Conservation (phyloP, 2,797 vertebrate genomes). For the Crotalus adamanteus region DNA sequence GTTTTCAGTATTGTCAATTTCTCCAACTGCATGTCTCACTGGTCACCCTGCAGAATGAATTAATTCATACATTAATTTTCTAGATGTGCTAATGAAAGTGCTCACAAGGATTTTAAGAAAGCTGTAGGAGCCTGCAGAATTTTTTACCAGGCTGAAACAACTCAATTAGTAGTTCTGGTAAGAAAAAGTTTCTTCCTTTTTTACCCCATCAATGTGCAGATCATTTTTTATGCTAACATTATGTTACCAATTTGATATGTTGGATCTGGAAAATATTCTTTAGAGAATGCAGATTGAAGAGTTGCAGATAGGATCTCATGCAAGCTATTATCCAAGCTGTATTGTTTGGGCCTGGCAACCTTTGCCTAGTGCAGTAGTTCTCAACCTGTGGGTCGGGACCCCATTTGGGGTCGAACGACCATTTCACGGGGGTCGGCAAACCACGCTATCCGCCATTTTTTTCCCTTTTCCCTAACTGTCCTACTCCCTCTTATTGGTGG, state of each 20-base stretch:
- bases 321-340: neutral
- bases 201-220: neutral
- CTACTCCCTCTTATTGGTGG: too few species aligned
- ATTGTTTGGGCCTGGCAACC: neutral
- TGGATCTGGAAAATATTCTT: neutral
- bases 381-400: too few species aligned
- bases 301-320: neutral
- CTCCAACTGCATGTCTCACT: neutral
- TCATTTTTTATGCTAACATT: neutral
- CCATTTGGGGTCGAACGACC: too few species aligned
- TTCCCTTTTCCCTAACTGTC: too few species aligned
- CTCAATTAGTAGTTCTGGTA: conserved; percentile 91
- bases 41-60: conserved; percentile 15
- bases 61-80: conserved; percentile 43
- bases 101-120: conserved; percentile 99
- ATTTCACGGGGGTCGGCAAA: too few species aligned
- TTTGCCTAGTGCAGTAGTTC: neutral
- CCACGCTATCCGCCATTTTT: too few species aligned
- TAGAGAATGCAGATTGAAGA: neutral
- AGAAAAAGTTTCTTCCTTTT: conserved; percentile 50
- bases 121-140: conserved; percentile 92
- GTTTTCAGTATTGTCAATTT: neutral
- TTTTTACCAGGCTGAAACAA: conserved; percentile 87
- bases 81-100: conserved; percentile 91
- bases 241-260: neutral